These are phyloP conservation scores for Catostylus mosaicus DNA, from an alignment of 30 jellyfish, hydroid and myxozoan genomes.

Conservation along the genomic window DNA sequence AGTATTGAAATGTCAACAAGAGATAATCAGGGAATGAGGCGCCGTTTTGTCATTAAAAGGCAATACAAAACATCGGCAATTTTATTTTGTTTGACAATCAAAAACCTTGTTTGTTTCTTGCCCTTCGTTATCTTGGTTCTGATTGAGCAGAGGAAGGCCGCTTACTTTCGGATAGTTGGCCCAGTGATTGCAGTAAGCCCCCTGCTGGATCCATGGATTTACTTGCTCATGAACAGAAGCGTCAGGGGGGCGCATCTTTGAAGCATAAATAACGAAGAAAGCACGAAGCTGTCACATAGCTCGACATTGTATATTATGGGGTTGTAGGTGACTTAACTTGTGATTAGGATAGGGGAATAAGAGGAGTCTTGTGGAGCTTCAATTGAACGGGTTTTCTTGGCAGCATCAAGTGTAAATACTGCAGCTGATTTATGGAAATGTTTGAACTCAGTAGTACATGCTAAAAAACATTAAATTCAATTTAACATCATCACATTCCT, in stretches of 20 bases:
- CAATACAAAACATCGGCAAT: not conserved
- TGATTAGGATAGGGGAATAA: too few species aligned
- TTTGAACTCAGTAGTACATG: not conserved
- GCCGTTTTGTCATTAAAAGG: not conserved
- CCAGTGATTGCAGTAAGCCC: conserved; percentile 3
- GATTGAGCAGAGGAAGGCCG: not conserved
- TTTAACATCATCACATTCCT: not conserved
- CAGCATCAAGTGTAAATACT: too few species aligned
- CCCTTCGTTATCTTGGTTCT: not conserved
- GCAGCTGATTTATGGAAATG: too few species aligned
- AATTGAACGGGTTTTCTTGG: too few species aligned
- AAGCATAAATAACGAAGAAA: too few species aligned
- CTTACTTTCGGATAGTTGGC: not conserved
- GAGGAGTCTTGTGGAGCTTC: too few species aligned
- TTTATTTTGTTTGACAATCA: not conserved
- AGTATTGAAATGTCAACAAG: not conserved
- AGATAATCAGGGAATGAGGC: not conserved
- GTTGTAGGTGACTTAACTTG: too few species aligned
- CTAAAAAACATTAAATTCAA: not conserved
- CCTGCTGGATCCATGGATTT: conserved; percentile 1
- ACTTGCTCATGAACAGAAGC: not conserved
- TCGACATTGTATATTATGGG: too few species aligned
- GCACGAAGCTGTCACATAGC: too few species aligned
- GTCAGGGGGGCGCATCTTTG: too few species aligned
- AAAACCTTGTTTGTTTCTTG: conserved; percentile 1